Conservation (phyloP, 1,140 invertebrate species). For the Lineus longissimus region DNA sequence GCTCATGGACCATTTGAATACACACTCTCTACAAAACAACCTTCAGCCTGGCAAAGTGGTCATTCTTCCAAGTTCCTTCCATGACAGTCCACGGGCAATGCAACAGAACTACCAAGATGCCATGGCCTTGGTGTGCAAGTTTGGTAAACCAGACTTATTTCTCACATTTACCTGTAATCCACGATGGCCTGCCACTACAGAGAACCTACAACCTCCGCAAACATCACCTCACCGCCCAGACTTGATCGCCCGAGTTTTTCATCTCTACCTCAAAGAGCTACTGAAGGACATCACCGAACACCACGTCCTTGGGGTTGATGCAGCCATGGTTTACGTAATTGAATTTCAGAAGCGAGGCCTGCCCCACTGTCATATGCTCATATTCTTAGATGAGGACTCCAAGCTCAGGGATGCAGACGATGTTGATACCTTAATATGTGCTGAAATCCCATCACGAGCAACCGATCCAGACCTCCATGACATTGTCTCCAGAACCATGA, state of each 20-base stretch:
- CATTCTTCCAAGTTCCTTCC: not conserved
- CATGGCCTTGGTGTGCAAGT: conserved; percentile 10
- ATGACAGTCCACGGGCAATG: conserved; percentile 2
- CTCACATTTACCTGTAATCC: conserved; percentile 55
- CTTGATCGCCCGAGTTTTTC: conserved; percentile 55
- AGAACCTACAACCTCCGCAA: conserved; percentile 32
- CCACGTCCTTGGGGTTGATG: conserved; percentile 39
- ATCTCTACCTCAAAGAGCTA: conserved; percentile 50
- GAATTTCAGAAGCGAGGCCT: too few species aligned
- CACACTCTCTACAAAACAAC: conserved; percentile 18
- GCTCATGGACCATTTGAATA: conserved; percentile 30
- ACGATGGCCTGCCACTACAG: conserved; percentile 54
- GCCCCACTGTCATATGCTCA: too few species aligned
- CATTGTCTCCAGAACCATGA: conserved; percentile 19
- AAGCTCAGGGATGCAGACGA: conserved; percentile 9
- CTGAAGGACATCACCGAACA: conserved; percentile 19
- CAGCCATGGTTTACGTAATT: not conserved
- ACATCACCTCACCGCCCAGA: conserved; percentile 49
- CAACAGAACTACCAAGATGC: conserved; percentile 4
- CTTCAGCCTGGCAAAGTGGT: conserved; percentile 34
- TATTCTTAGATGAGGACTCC: conserved; percentile 12
- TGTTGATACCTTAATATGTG: conserved; percentile 9
- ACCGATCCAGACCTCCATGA: conserved; percentile 15
- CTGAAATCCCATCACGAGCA: conserved; percentile 16
- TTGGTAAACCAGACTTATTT: conserved; percentile 42